Evolutionary conservation across 1,140 invertebrate genomes (phyloP).

Genomic region (Hyphantria cunea): DNA sequence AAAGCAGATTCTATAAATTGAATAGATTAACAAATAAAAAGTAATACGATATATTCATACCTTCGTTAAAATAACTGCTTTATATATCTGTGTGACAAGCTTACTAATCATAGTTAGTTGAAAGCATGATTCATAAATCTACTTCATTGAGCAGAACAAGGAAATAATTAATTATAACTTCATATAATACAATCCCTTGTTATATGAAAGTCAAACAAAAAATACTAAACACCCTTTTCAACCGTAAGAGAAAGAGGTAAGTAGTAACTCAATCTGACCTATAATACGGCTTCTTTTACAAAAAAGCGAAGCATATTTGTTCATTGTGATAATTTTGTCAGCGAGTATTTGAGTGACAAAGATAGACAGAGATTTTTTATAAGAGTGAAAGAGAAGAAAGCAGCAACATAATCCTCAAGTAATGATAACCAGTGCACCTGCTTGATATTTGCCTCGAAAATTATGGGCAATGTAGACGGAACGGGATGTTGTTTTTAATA

Average conservation of each 20-base stretch:
- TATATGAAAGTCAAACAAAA: slow-evolving; percentile 15
- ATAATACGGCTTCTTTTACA: slow-evolving; percentile 41
- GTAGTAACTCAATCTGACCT: slow-evolving; percentile 35
- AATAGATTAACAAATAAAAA: too few species aligned
- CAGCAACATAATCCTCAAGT: slow-evolving; percentile 58
- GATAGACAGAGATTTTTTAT: slow-evolving; percentile 20
- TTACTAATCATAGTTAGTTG: too few species aligned
- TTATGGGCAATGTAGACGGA: slow-evolving; percentile 50
- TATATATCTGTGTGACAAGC: too few species aligned
- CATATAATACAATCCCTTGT: too few species aligned
- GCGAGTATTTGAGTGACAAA: slow-evolving; percentile 40
- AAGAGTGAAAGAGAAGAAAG: slow-evolving; percentile 39
- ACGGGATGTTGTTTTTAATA: slow-evolving; percentile 37
- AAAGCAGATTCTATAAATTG: too few species aligned
- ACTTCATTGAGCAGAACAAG: too few species aligned
- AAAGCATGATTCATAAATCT: too few species aligned
- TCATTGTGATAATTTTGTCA: slow-evolving; percentile 33
- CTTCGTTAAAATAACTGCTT: too few species aligned
- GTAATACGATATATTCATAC: too few species aligned
- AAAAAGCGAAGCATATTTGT: slow-evolving; percentile 34
- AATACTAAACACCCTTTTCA: not conserved
- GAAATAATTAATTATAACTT: too few species aligned
- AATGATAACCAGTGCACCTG: slow-evolving; percentile 72
- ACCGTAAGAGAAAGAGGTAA: slow-evolving; percentile 33
- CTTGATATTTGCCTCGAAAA: slow-evolving; percentile 55